Evolutionary conservation across 2,113 vertebrate genomes (phyloP).

Genomic region (Scomber scombrus): DNA sequence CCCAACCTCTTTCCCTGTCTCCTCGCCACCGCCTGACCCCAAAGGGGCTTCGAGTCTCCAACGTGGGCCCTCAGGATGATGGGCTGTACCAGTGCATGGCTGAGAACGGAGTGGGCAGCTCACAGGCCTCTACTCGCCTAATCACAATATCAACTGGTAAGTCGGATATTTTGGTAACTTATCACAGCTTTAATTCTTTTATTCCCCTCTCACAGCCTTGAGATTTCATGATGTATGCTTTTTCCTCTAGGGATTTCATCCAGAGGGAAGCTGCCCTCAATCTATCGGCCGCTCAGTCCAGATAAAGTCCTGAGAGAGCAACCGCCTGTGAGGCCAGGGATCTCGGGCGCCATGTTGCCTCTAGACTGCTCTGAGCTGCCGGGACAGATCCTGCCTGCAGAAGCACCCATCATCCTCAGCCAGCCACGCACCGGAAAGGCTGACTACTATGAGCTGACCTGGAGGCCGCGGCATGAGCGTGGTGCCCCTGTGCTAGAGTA

Average conservation of each 20-base stretch:
- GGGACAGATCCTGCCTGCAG: conserved; percentile 85
- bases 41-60: conserved; percentile 84
- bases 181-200: neutral
- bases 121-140: conserved; percentile 92
- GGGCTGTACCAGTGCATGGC: conserved; percentile 99
- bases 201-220: neutral
- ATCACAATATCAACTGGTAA: conserved; percentile 87
- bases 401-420: conserved; percentile 96
- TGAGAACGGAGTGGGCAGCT: conserved; percentile 94
- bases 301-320: conserved; percentile 85
- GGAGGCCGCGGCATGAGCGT: conserved; percentile 92
- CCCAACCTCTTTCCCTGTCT: conserved; percentile 85
- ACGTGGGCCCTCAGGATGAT: conserved; percentile 91
- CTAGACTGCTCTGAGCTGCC: conserved; percentile 85
- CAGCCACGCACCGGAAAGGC: conserved; percentile 94
- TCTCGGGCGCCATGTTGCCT: conserved; percentile 71
- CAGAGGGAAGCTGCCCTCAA: conserved; percentile 75
- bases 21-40: conserved; percentile 87
- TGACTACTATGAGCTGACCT: conserved; percentile 94
- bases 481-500: conserved; percentile 91
- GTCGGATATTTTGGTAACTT: neutral
- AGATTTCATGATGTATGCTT: neutral
- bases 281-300: conserved; percentile 80
- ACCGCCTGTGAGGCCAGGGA: conserved; percentile 75
- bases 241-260: conserved; percentile 66